phyloP scores from a whole-genome alignment of 2,113 vertebrate species.

The Stigmatopora nigra region DNA sequence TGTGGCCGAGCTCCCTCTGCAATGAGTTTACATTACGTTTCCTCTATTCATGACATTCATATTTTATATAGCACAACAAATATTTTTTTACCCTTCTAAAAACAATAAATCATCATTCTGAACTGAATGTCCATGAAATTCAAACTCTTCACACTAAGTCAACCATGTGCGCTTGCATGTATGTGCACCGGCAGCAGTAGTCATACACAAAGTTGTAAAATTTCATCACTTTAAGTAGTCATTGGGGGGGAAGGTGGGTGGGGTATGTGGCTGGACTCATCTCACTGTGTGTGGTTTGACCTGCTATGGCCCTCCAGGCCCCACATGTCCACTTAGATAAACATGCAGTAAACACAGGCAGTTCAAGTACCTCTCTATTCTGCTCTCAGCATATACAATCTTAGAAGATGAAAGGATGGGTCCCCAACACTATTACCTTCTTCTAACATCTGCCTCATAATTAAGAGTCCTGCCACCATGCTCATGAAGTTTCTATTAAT shows the following conservation, averaged over 20 bases:
- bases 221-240: slow-evolving; percentile 67
- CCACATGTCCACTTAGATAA: slow-evolving; percentile 68
- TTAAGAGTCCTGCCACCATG: slow-evolving; percentile 50
- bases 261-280: slow-evolving; percentile 51
- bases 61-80: neutral
- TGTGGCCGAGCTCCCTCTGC: no score
- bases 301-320: slow-evolving; percentile 44
- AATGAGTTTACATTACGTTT: no score
- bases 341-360: slow-evolving; percentile 66
- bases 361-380: slow-evolving; percentile 52
- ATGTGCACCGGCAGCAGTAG: slow-evolving; percentile 50
- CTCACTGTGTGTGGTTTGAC: slow-evolving; percentile 71
- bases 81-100: neutral
- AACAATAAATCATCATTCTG: neutral
- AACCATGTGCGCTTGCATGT: slow-evolving; percentile 36
- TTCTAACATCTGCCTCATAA: slow-evolving; percentile 40
- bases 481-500: slow-evolving; percentile 36
- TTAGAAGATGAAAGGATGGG: slow-evolving; percentile 61
- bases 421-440: slow-evolving; percentile 52
- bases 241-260: slow-evolving; percentile 54
- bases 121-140: neutral
- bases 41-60: no score
- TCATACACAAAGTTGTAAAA: slow-evolving; percentile 55
- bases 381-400: slow-evolving; percentile 59
- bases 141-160: slow-evolving; percentile 50